Evolutionary conservation across 2,797 vertebrate species (phyloP).

Genomic region (Falco columbarius): DNA sequence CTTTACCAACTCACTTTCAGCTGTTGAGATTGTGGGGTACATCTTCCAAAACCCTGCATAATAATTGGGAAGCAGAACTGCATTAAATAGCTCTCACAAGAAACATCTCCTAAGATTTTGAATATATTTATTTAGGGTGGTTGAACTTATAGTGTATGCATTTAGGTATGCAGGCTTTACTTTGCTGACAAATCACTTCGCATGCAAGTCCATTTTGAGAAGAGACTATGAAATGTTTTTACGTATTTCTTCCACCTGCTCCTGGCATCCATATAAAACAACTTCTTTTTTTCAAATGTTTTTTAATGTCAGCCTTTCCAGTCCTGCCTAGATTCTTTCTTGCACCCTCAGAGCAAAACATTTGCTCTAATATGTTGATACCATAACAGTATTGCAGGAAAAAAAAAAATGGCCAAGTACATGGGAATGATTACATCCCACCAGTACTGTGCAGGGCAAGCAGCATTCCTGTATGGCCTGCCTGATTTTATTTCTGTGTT

Average conservation of each 20-base stretch:
- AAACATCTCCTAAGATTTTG: neutral
- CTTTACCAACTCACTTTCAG: neutral
- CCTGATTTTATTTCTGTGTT: neutral
- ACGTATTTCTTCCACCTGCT: neutral
- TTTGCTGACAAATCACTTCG: neutral
- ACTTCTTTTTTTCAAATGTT: neutral
- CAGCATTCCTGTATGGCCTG: neutral
- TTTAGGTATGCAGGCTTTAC: neutral
- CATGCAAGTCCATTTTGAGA: neutral
- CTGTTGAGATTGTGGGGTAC: neutral
- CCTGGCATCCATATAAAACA: neutral
- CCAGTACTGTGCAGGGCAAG: neutral
- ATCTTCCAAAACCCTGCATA: neutral
- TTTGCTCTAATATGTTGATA: neutral
- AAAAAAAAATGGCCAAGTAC: neutral
- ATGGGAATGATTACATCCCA: neutral
- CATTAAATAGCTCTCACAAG: neutral
- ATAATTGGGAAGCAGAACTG: neutral
- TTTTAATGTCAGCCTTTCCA: neutral
- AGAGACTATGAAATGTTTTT: neutral
- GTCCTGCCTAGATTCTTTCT: neutral
- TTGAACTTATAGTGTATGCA: neutral
- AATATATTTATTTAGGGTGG: neutral
- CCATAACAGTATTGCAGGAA: neutral
- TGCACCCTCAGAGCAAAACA: neutral